Conservation (phyloP, 1,140 invertebrate genomes). For the Musca vetustissima region DNA sequence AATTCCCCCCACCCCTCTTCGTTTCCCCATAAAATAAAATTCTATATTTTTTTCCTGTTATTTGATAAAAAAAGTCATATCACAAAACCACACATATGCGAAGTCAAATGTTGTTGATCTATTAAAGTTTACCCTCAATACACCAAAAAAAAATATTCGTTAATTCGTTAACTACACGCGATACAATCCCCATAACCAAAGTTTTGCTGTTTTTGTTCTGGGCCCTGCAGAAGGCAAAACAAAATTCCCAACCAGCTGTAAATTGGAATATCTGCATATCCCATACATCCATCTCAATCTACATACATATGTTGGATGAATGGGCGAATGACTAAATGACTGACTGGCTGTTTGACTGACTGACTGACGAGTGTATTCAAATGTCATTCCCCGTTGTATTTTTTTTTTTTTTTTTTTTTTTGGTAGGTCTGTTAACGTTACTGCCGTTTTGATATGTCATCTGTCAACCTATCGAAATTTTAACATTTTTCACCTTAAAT, state of each 20-base stretch:
- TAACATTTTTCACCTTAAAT: constrained; percentile 16
- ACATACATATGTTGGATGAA: not conserved
- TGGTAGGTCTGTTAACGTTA: not conserved
- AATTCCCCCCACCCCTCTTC: too few relatives aligned
- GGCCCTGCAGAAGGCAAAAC: not conserved
- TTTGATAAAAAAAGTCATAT: too few relatives aligned
- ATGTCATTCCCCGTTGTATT: constrained; percentile 12
- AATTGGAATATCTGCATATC: not conserved
- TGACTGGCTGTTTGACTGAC: not conserved
- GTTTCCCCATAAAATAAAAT: too few relatives aligned
- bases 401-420: not conserved
- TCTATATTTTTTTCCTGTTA: too few relatives aligned
- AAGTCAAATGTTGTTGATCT: too few relatives aligned
- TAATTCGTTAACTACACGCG: constrained; percentile 23
- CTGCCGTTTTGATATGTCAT: constrained; percentile 2
- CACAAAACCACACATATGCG: too few relatives aligned
- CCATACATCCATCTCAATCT: not conserved
- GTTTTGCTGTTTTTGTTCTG: too few relatives aligned
- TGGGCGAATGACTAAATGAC: too few relatives aligned
- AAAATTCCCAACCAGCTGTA: not conserved
- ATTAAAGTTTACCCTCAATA: too few relatives aligned
- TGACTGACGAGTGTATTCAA: constrained; percentile 15
- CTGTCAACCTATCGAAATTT: constrained; percentile 19
- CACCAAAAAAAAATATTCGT: not conserved
- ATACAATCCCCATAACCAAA: not conserved